Base-by-base conservation (phyloP, 2,888 invertebrate genomes). In the Tiliacea aurago region DNA sequence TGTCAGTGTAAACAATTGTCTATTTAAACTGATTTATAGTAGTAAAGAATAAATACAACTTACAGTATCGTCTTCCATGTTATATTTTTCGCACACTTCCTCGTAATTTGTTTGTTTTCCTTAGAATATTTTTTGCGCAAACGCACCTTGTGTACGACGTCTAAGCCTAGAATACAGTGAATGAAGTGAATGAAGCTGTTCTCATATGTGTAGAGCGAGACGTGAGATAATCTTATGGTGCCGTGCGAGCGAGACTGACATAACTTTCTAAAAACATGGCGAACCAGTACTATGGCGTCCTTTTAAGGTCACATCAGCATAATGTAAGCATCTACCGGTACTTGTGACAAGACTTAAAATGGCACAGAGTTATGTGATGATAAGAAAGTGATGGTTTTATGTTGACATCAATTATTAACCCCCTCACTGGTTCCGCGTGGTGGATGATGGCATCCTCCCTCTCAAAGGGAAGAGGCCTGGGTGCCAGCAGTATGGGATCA, bases 251-350 rank as follows among this genome's bases (percentile, higher is more conserved):
- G 91, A 89, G 94, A 91, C 70, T 74, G 82, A 37, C 23, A 72
- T 63, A 73, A 95, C 96, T 96, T 96, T 96, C 96, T 96, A 95
- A 95, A 73, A 93, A 91, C 88, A 88, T 88, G 87, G 85, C 86
- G 85, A 90, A 88, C 89, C 83, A 80, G 88, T 89, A 85, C 86
- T 78, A 85, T 85, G 82, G 86, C 76, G 75, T 86, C 89, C 91
- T 93, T 94, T 93, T 95, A 95, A 94, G 96, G 96, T 95, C 95
- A 95, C 93, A 95, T 95, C 94, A 90, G 81, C 85, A 87, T 88
- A 86, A 68, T 81, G 58, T 74, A 47, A 37, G 51, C 37, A 59
- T 63, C 9, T 58, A 66, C 64, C 65, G 51, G 75, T 68, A 66
- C 75, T 58, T 68, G 67, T 47, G 55, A 61, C 13, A 33, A 51